These are phyloP conservation scores for Ommatoiulus sabulosus DNA, from an alignment of 2,888 invertebrate genomes.

Conservation along the genomic window DNA sequence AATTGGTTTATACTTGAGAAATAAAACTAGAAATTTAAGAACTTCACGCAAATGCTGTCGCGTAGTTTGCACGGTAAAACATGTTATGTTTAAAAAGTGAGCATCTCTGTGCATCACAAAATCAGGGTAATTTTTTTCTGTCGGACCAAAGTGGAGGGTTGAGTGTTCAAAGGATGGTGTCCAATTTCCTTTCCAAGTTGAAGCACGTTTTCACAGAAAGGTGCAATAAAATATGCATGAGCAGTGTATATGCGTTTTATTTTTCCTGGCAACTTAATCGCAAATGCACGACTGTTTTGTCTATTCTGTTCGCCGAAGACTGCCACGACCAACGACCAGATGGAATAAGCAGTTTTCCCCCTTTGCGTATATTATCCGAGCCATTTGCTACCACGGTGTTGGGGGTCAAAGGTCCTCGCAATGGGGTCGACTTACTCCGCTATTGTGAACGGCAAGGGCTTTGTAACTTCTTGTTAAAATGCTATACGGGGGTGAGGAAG, in stretches of 20 bases:
- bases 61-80: too few relatives aligned
- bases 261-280: neutral
- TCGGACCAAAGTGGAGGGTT: too few relatives aligned
- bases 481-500: neutral
- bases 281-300: constrained; percentile 31
- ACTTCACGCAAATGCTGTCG: too few relatives aligned
- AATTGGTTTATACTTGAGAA: too few relatives aligned
- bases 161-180: neutral
- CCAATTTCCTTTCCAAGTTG: neutral
- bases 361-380: neutral
- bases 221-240: neutral
- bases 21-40: too few relatives aligned
- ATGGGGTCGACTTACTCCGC: neutral
- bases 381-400: constrained; percentile 6
- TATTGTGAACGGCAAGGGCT: constrained; percentile 21
- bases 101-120: too few relatives aligned
- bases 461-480: neutral
- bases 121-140: too few relatives aligned
- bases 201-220: neutral
- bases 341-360: constrained; percentile 8
- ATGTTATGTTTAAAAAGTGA: too few relatives aligned
- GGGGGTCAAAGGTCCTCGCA: neutral
- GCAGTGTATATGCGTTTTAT: neutral
- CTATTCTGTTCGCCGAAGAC: neutral
- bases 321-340: neutral